A percentile compares a stretch with the other conserved stretches of the same genome.
These are phyloP conservation scores for Limnodromus scolopaceus DNA, from an alignment of 2,797 vertebrate genomes.

Conservation along the genomic window DNA sequence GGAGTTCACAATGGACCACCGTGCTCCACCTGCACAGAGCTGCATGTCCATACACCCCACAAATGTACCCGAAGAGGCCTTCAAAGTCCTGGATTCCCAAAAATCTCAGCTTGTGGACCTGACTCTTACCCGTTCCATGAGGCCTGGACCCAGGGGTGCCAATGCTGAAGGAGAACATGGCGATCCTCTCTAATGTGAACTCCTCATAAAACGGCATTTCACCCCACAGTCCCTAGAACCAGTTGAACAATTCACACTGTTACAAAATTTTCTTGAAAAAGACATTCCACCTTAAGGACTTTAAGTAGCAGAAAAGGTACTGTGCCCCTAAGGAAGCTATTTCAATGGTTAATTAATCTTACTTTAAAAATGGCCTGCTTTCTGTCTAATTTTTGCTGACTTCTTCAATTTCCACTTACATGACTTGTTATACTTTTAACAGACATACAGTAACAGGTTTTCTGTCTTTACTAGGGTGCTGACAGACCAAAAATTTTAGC, in stretches of 20 bases:
- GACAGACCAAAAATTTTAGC: conserved; percentile 17
- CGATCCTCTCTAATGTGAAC: rapidly evolving
- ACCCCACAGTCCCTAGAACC: rapidly evolving
- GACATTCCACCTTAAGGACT: neutral
- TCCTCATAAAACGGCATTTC: neutral
- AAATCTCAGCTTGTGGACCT: rapidly evolving
- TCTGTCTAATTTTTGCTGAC: neutral
- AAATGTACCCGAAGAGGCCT: rapidly evolving
- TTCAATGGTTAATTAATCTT: conserved; percentile 26
- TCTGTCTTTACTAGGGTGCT: neutral
- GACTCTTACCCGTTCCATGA: neutral
- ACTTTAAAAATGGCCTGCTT: neutral
- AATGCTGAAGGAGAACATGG: rapidly evolving
- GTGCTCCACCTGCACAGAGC: neutral
- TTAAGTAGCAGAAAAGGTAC: neutral
- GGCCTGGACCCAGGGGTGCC: neutral
- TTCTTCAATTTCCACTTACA: neutral
- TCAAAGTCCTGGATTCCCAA: neutral
- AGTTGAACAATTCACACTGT: neutral
- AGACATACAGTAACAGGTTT: neutral
- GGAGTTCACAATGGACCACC: neutral
- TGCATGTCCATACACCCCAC: neutral
- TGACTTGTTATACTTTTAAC: neutral
- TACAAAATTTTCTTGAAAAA: neutral
- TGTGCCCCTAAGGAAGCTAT: neutral